Conservation (phyloP, 2,113 vertebrate species). For the Peromyscus maniculatus region DNA sequence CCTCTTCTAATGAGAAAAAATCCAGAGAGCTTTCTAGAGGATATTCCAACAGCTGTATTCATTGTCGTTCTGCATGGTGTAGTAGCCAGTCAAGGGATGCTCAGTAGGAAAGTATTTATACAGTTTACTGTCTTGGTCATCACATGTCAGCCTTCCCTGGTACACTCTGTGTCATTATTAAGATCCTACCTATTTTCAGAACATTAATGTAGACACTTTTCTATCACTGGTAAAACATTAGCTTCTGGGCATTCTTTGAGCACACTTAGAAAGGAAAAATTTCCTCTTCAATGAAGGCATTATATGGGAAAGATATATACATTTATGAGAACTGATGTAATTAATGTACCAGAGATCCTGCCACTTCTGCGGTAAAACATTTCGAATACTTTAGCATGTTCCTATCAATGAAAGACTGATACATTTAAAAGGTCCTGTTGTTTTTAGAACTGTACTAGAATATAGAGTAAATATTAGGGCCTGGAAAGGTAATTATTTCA, state of each 20-base stretch:
- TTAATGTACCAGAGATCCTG: not conserved
- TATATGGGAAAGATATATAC: not conserved
- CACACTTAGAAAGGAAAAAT: constrained; percentile 23
- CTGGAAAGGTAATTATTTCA: not conserved
- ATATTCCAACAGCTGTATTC: not conserved
- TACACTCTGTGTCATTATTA: not conserved
- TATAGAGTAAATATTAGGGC: not conserved
- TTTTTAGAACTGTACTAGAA: not conserved
- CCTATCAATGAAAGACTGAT: not conserved
- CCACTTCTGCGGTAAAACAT: not conserved
- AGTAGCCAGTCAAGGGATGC: not conserved
- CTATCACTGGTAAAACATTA: not conserved
- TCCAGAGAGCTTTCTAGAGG: constrained; percentile 16
- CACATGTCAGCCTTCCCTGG: not conserved
- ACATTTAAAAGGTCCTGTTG: not conserved
- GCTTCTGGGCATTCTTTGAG: constrained; percentile 1
- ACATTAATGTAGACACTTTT: not conserved
- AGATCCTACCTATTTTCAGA: constrained; percentile 41
- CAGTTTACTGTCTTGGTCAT: not conserved
- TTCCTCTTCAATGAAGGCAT: constrained; percentile 7
- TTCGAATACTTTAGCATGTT: not conserved
- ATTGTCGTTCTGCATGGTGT: not conserved
- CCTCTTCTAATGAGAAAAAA: constrained; percentile 47
- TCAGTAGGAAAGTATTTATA: constrained; percentile 5
- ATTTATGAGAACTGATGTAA: constrained; percentile 24